Conservation (phyloP, 2,797 vertebrate genomes). For the Buceros bicornis region DNA sequence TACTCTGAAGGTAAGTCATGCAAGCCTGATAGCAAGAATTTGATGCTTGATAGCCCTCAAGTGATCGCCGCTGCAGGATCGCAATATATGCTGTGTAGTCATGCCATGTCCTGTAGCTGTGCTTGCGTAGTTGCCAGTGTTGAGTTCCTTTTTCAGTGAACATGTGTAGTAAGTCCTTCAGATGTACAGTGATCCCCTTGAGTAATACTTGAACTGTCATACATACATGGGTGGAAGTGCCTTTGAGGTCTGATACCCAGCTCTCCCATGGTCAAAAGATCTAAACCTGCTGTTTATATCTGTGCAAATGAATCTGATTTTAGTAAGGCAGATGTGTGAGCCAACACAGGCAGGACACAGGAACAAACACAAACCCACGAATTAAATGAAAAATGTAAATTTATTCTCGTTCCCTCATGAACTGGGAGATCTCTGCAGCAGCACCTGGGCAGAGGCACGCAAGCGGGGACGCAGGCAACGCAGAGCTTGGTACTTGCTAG, state of each 20-base stretch:
- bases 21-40: background rate
- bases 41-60: background rate
- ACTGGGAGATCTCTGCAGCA: background rate
- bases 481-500: background rate
- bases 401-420: background rate
- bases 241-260: background rate
- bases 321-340: background rate
- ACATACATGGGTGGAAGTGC: background rate
- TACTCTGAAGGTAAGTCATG: constrained; percentile 82
- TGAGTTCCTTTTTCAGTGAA: background rate
- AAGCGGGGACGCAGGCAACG: background rate
- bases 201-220: background rate
- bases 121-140: background rate
- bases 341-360: background rate
- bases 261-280: background rate
- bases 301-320: background rate
- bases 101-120: background rate
- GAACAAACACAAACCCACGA: background rate
- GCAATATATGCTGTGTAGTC: background rate
- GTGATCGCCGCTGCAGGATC: background rate
- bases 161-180: background rate
- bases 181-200: background rate
- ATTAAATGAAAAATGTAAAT: background rate
- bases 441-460: background rate
- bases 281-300: background rate